phyloP scores from a whole-genome alignment of 2,113 vertebrate species.

The Boleophthalmus pectinirostris region DNA sequence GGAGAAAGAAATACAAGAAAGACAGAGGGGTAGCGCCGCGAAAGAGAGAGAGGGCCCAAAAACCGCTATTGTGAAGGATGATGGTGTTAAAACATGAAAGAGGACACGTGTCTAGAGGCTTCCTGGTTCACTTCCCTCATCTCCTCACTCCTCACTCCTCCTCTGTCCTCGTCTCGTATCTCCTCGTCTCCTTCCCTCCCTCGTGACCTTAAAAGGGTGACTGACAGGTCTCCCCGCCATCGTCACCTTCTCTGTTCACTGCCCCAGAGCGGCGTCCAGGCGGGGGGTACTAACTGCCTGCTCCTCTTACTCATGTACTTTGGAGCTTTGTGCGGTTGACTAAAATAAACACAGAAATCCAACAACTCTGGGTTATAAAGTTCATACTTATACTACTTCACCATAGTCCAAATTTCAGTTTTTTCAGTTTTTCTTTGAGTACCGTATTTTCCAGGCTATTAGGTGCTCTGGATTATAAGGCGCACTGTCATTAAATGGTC shows the following conservation, averaged over 20 bases:
- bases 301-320: conserved; percentile 56
- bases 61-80: conserved; percentile 16
- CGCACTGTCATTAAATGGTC: too few relatives aligned
- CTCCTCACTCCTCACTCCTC: conserved; percentile 16
- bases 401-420: neutral
- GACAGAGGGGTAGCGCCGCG: too few relatives aligned
- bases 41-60: too few relatives aligned
- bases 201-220: conserved; percentile 61
- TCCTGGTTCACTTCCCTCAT: conserved; percentile 38
- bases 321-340: conserved; percentile 30
- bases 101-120: conserved; percentile 71
- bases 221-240: conserved; percentile 73
- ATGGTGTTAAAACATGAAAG: conserved; percentile 66
- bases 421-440: too few relatives aligned
- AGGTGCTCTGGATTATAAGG: too few relatives aligned
- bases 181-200: conserved; percentile 21
- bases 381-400: neutral
- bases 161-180: conserved; percentile 6
- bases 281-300: conserved; percentile 45
- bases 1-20: too few relatives aligned
- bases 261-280: conserved; percentile 62
- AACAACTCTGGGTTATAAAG: neutral
- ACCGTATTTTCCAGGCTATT: too few relatives aligned
- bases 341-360: conserved; percentile 18
- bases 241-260: conserved; percentile 47